Conservation (phyloP, 2,113 vertebrate species). For the Lepus europaeus region DNA sequence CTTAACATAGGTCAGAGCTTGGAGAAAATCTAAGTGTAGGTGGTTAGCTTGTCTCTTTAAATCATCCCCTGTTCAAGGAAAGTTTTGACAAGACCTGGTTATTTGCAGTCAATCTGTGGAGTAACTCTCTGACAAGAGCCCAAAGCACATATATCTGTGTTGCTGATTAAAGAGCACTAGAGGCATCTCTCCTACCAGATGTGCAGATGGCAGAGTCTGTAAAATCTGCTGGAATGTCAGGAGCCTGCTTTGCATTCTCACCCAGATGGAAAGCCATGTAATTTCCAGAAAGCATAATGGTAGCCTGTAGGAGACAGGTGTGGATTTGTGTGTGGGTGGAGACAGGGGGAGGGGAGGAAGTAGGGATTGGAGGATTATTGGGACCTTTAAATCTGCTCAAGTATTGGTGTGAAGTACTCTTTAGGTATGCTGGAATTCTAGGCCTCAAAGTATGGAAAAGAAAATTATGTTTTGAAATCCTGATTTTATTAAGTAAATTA, state of each 20-base stretch:
- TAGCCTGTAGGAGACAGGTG: background rate
- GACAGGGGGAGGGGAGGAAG: background rate
- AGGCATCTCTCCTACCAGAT: conserved; percentile 46
- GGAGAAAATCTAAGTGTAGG: background rate
- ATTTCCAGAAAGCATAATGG: conserved; percentile 62
- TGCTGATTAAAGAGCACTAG: conserved; percentile 61
- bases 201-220: conserved; percentile 67
- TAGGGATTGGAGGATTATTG: background rate
- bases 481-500: conserved; percentile 44
- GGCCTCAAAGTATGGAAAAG: background rate
- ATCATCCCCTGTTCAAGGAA: conserved; percentile 28
- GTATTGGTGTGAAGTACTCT: conserved; percentile 13
- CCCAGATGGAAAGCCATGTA: conserved; percentile 17
- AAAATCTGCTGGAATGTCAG: conserved; percentile 62
- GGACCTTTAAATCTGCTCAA: background rate
- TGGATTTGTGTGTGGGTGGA: background rate
- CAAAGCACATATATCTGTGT: conserved; percentile 24
- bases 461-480: conserved; percentile 31
- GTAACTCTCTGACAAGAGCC: conserved; percentile 54
- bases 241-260: conserved; percentile 47
- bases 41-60: conserved; percentile 59
- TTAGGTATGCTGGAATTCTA: background rate
- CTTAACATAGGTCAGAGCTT: conserved; percentile 37
- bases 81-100: conserved; percentile 68
- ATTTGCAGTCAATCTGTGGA: conserved; percentile 57